Base-by-base conservation (phyloP, 2,888 invertebrate genomes). In the Polydrusus tereticollis region DNA sequence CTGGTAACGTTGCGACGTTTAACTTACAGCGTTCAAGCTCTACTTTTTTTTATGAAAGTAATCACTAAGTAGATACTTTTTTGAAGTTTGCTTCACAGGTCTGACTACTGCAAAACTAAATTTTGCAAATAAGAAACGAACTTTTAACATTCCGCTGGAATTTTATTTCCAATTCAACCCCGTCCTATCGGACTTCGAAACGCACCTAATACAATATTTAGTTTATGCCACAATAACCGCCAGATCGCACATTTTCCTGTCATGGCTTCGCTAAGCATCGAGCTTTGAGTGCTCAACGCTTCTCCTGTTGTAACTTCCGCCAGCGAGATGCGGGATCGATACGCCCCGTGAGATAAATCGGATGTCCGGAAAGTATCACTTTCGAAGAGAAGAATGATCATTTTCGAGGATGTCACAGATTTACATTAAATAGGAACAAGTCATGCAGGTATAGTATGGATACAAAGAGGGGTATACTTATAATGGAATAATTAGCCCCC, bases 321-420 rank as follows among this genome's bases (percentile, higher is more conserved):
- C 14, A 1, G 26, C 29, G 52, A 29, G 29, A 55, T 55, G 18
- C 12, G 8, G 38, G 60, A 45, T 60, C 60, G 60, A 43, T 60
- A 60, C 16, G 1, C 8, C 23, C 26, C 26, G 16, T 45, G 60
- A 43, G 43, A 43, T 60, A 29, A 60, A 60, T 76, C 50, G 72
- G 60, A 55, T 7, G 29, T 55, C 29, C 52, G 52, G 14, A 55
- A 55, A 55, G 29, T 55, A 29, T 29, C 52, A 55, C 52, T 55
- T 55, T 55, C 29, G 52, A 8, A 7, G 16, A 55, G 52, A 55
- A 12, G 23, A 16, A 55, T 55, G 8, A 55, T 26, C 26, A 0
- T 55, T 55, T 29, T 33, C 29, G 29, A 55, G 52, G 29, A 6
- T 29, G 21, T n/a, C n/a, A n/a, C n/a, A n/a, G n/a, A n/a, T n/a